A percentile compares a stretch with the other conserved stretches of the same genome.
Conservation (phyloP, 2,113 vertebrate species). For the Hipposideros armiger region DNA sequence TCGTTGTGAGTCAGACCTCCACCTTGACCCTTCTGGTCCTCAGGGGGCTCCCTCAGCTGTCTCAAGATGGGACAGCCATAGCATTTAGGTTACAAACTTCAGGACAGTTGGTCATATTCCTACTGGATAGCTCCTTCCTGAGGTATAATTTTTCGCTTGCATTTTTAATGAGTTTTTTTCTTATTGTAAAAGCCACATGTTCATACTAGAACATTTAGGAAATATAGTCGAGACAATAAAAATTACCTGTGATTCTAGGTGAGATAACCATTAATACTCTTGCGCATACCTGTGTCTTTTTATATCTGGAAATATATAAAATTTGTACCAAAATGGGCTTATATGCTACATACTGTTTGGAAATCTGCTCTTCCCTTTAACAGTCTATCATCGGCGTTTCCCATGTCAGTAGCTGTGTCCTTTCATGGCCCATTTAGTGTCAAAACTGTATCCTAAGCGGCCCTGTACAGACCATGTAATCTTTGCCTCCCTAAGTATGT, state of each 20-base stretch:
- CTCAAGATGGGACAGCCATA: background rate
- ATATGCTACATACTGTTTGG: background rate
- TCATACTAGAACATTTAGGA: slow-evolving; percentile 28
- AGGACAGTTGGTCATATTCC: background rate
- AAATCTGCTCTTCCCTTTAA: background rate
- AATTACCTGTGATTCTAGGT: background rate
- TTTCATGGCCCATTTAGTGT: background rate
- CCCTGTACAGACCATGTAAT: background rate
- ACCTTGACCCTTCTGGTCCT: background rate
- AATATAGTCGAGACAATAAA: background rate
- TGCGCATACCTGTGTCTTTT: background rate
- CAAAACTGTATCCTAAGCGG: background rate
- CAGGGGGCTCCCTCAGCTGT: background rate
- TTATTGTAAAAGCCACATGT: background rate
- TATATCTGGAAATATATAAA: background rate
- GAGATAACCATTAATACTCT: background rate
- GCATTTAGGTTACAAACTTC: background rate
- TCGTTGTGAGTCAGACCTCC: background rate
- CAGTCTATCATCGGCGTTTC: background rate
- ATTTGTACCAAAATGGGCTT: background rate
- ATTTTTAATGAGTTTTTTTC: background rate
- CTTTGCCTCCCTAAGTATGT: background rate
- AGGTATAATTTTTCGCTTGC: background rate
- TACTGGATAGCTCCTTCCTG: background rate
- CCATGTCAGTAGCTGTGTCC: background rate